Percentiles rank a stretch among this genome's conserved stretches.
Conservation (phyloP, 2,797 vertebrate species). For the Anguilla marmorata region DNA sequence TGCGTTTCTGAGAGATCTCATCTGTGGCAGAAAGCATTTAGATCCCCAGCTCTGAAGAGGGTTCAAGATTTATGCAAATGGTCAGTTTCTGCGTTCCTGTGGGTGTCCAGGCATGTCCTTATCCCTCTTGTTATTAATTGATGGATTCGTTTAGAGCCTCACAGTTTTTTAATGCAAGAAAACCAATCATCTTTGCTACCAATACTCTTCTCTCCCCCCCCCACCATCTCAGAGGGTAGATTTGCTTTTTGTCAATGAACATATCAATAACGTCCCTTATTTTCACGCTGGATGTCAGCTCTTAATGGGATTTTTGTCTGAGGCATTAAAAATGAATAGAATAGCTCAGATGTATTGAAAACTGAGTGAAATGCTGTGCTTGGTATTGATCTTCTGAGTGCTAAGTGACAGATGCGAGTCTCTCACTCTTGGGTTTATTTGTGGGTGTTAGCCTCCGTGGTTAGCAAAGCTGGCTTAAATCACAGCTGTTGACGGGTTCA, state of each 20-base stretch:
- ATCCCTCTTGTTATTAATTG: conserved; percentile 22
- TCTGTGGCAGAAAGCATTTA: conserved; percentile 10
- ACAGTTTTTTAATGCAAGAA: not conserved
- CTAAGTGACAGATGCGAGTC: conserved; percentile 14
- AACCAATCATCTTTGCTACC: not conserved
- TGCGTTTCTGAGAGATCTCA: conserved; percentile 9
- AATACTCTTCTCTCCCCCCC: not conserved
- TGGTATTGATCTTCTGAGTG: not conserved
- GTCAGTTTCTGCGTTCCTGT: not conserved
- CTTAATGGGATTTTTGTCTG: conserved; percentile 31
- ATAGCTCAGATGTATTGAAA: conserved; percentile 9
- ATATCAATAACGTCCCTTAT: not conserved
- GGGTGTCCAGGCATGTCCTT: conserved; percentile 8
- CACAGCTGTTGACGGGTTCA: not conserved
- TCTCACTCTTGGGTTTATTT: not conserved
- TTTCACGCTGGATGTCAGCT: conserved; percentile 16
- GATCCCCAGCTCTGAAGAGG: conserved; percentile 16
- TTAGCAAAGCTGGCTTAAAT: not conserved
- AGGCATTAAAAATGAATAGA: conserved; percentile 28
- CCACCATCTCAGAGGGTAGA: conserved; percentile 3
- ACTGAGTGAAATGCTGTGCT: conserved; percentile 1
- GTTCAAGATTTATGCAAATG: not conserved
- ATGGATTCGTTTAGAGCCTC: conserved; percentile 23
- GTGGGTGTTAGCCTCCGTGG: not conserved
- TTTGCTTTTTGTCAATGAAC: conserved; percentile 20